Conservation (phyloP, 2,113 vertebrate species). For the Microtus montanus region DNA sequence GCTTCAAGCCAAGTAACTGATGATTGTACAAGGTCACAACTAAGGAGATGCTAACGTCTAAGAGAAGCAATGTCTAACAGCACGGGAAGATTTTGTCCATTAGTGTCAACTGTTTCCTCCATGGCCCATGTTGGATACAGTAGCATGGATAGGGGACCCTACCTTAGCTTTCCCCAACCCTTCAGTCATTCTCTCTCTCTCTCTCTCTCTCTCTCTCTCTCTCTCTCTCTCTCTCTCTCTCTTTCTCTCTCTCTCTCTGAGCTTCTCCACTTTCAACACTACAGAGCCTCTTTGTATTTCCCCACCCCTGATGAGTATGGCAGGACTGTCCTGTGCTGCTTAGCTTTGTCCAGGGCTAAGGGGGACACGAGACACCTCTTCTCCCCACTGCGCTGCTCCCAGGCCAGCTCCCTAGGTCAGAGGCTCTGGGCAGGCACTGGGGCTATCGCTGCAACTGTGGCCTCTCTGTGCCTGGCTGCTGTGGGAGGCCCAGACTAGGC, state of each 20-base stretch:
- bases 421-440: neutral
- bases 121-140: neutral
- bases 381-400: neutral
- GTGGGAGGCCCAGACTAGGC: neutral
- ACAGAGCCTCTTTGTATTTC: neutral
- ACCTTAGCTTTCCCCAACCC: neutral
- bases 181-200: neutral
- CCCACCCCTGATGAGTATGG: neutral
- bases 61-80: neutral
- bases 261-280: neutral
- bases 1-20: neutral
- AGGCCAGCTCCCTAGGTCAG: neutral
- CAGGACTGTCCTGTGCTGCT: neutral
- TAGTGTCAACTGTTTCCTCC: no score
- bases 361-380: no score
- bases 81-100: neutral
- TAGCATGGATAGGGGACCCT: neutral
- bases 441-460: neutral
- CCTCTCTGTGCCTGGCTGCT: neutral
- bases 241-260: neutral
- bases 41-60: neutral
- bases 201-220: no score
- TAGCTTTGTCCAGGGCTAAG: neutral
- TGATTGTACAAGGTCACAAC: neutral
- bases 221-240: neutral